Evolutionary conservation across 92 coral and sea anemone species (phyloP).

Genomic region (Epizoanthus stellaris): DNA sequence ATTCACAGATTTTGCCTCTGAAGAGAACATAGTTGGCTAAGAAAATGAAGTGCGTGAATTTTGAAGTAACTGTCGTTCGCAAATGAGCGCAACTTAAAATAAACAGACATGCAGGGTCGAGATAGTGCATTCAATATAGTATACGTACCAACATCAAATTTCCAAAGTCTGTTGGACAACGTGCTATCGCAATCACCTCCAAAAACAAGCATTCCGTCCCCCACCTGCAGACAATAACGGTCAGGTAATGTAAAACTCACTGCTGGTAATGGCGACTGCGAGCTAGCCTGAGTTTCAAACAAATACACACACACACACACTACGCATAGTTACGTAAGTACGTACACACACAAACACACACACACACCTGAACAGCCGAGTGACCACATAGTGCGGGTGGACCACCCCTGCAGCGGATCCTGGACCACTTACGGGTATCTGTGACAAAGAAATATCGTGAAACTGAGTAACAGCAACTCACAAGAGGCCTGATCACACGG

Average conservation of each 20-base stretch:
- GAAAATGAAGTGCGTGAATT: too few species aligned
- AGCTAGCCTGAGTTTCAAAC: not conserved
- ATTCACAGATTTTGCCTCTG: too few species aligned
- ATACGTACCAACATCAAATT: constrained; percentile 87
- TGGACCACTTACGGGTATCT: constrained; percentile 83
- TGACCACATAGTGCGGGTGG: constrained; percentile 93
- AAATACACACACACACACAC: not conserved
- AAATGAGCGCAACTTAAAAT: too few species aligned
- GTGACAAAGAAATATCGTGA: not conserved
- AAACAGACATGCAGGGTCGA: too few species aligned
- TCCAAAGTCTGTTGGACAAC: constrained; percentile 81
- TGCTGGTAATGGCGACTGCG: not conserved
- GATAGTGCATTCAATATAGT: too few species aligned
- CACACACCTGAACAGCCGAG: constrained; percentile 64
- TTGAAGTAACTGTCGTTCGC: too few species aligned
- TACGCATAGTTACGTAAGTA: too few species aligned
- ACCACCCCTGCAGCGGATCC: constrained; percentile 80
- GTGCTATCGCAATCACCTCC: constrained; percentile 90
- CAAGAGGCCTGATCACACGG: not conserved
- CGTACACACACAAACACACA: not conserved
- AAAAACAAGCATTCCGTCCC: constrained; percentile 94
- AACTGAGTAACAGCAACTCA: not conserved
- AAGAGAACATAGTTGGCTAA: too few species aligned
- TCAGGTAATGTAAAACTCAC: not conserved
- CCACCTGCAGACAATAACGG: constrained; percentile 58